Conservation (phyloP, 2,113 vertebrate species). For the Micronycteris hirsuta region DNA sequence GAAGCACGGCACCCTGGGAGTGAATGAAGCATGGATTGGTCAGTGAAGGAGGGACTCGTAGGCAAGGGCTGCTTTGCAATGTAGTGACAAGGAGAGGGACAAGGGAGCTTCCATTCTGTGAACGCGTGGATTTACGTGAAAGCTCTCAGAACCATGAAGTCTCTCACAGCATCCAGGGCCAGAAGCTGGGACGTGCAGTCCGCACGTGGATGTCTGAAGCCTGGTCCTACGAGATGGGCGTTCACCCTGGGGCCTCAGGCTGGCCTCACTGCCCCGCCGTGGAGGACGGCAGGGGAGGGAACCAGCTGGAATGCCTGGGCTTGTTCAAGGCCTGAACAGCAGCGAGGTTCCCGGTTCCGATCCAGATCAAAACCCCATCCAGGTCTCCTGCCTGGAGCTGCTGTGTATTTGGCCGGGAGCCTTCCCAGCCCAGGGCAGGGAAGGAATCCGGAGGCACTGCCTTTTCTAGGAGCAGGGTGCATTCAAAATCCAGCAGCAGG, state of each 20-base stretch:
- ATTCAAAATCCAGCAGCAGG: background rate
- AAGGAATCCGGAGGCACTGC: background rate
- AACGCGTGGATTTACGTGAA: rapidly evolving
- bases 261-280: rapidly evolving
- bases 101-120: background rate
- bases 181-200: too few species aligned
- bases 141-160: rapidly evolving
- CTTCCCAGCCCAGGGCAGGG: background rate
- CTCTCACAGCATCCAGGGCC: rapidly evolving
- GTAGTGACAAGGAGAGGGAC: background rate
- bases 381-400: background rate
- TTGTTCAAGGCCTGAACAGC: background rate
- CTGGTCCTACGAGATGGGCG: background rate
- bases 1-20: rapidly evolving
- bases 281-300: background rate
- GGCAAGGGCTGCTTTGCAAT: background rate
- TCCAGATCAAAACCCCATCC: background rate
- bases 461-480: background rate
- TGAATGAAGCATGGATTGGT: background rate
- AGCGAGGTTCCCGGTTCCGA: background rate
- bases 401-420: background rate
- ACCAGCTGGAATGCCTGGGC: background rate
- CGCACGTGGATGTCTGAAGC: background rate
- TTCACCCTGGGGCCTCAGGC: background rate
- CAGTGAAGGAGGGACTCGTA: background rate